Conservation (phyloP, 2,888 invertebrate genomes). For the Hypsopygia costalis region DNA sequence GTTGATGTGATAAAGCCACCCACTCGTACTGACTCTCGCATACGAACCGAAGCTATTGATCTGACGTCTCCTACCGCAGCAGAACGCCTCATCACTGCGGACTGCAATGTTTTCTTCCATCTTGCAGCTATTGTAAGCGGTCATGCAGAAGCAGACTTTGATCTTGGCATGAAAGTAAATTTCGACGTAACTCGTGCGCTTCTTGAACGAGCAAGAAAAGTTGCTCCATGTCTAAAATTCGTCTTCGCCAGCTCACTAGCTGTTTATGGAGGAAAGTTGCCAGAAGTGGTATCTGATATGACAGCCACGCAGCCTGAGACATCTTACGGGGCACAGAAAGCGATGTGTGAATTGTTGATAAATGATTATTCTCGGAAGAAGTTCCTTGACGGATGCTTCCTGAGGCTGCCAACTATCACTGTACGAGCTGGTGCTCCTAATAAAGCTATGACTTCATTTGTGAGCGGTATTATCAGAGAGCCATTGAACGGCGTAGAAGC, state of each 20-base stretch:
- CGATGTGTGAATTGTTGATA: conserved; percentile 58
- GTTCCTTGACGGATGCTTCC: conserved; percentile 47
- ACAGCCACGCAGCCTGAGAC: conserved; percentile 54
- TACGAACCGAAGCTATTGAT: conserved; percentile 30
- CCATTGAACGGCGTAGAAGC: conserved; percentile 45
- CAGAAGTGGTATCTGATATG: conserved; percentile 39
- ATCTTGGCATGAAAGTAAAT: conserved; percentile 57
- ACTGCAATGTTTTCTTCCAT: conserved; percentile 49
- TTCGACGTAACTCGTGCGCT: conserved; percentile 58
- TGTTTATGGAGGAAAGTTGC: conserved; percentile 54
- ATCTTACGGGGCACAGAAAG: conserved; percentile 63
- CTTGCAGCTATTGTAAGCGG: conserved; percentile 67
- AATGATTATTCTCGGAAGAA: conserved; percentile 62
- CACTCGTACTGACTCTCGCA: conserved; percentile 31
- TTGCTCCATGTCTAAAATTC: conserved; percentile 36
- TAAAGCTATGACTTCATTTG: conserved; percentile 64
- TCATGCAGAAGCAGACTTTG: conserved; percentile 58
- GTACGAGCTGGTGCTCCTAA: conserved; percentile 61
- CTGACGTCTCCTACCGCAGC: conserved; percentile 34
- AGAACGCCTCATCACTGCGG: conserved; percentile 31
- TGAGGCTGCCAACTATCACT: conserved; percentile 61
- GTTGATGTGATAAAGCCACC: conserved; percentile 22
- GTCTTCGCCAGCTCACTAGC: conserved; percentile 56
- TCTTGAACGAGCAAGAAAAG: conserved; percentile 45
- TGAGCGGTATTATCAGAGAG: conserved; percentile 61